These are phyloP conservation scores for Pygoscelis antarcticus DNA, from an alignment of 2,113 vertebrate species.

Conservation along the genomic window DNA sequence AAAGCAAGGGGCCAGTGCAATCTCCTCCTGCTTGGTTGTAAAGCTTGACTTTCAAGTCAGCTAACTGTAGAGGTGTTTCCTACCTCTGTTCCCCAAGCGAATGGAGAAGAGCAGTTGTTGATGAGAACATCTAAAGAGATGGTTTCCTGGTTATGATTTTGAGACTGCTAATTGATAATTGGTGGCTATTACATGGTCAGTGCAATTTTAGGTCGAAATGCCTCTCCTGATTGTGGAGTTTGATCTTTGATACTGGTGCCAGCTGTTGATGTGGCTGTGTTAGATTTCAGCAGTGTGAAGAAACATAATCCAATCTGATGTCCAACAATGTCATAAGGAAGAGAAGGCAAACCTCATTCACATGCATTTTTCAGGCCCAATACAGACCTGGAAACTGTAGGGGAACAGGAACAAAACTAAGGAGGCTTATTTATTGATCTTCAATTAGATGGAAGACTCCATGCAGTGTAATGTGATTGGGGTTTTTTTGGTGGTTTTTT, in stretches of 20 bases:
- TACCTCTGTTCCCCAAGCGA: rapidly evolving
- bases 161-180: background rate
- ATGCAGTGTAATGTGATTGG: background rate
- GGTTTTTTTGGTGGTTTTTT: too few species aligned
- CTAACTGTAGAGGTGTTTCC: background rate
- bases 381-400: background rate
- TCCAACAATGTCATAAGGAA: background rate
- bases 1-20: background rate
- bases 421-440: background rate
- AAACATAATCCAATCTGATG: background rate
- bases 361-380: background rate
- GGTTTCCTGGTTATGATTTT: background rate
- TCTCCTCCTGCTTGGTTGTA: background rate
- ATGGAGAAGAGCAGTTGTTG: background rate
- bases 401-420: background rate
- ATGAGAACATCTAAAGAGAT: background rate
- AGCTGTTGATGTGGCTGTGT: background rate
- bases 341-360: background rate
- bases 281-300: background rate
- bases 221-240: background rate
- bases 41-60: background rate
- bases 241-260: background rate
- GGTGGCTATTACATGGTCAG: background rate
- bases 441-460: background rate
- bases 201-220: background rate